Base-by-base conservation (phyloP, 2,113 vertebrate species). In the Eurystomus gularis region DNA sequence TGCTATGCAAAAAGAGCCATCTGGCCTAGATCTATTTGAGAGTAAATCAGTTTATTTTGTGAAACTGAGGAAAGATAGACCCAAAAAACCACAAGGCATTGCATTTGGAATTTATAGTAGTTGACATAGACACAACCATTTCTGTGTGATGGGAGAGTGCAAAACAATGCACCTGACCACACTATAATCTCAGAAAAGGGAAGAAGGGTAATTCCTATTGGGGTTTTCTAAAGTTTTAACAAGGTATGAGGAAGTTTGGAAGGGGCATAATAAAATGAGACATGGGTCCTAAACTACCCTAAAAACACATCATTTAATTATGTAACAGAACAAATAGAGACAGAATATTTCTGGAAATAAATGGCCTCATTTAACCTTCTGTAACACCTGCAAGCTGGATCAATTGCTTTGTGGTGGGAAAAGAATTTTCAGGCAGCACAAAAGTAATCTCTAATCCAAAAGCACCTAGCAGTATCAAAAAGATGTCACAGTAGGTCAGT, bases 1-100 rank as follows among this genome's bases (percentile, higher is more conserved):
- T 40, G 73, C 84, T 66, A 61, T 87, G 78, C 58, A 96, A 18
- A 58, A 92, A 81, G 54, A 77, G 68, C 88, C 93, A 95, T 96
- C 82, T 96, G 85, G 90, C 75, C 75, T 73, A 35, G 58, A 55
- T 82, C 84, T 91, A 6, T 66, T 16, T 86, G 76, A 46, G 87
- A 91, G 88, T 39, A 90, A 80, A 66, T 35, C 37, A 16, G 2
- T 65, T 81, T 86, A 49, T 88, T 95, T 95, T 75, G 52, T 86
- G 93, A 90, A 91, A 84, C 55, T 71, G 64, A 62, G 21, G 77
- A 94, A 62, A 89, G 64, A 75, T 13, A 82, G 88, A 35, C 55
- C 58, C 23, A 26, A 35, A 86, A 84, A 79, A 9, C 3, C 13
- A 10, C 18, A n/a, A 58, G 40, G 19, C 37, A 9, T 62, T 81